Conservation (phyloP, 2,113 vertebrate genomes). For the Pteronura brasiliensis region DNA sequence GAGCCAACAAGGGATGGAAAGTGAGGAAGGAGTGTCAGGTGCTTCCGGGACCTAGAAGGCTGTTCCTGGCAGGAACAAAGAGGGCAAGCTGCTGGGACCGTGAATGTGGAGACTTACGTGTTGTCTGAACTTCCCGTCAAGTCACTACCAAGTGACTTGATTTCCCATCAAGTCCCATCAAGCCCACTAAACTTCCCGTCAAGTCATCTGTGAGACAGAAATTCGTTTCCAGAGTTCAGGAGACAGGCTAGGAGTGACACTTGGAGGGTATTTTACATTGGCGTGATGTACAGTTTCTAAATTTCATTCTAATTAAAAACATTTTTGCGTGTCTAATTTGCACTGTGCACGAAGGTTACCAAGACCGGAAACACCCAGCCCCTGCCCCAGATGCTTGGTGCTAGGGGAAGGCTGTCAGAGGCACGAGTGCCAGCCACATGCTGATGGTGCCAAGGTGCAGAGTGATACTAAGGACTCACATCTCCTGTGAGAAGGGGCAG, state of each 20-base stretch:
- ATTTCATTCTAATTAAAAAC: not conserved
- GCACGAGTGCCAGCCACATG: fast-evolving
- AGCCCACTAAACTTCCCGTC: not conserved
- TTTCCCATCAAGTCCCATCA: too few relatives aligned
- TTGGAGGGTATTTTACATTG: too few relatives aligned
- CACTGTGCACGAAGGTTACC: not conserved
- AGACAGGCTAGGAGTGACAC: not conserved
- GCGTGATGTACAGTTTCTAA: not conserved
- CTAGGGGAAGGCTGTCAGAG: not conserved
- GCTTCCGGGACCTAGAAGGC: not conserved
- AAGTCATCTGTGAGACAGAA: not conserved
- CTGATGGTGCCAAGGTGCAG: not conserved
- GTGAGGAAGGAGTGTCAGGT: not conserved
- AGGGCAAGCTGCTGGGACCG: not conserved
- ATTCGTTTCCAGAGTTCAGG: not conserved
- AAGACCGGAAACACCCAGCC: not conserved
- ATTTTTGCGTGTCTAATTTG: not conserved
- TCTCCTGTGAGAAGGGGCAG: not conserved
- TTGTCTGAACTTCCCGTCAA: not conserved
- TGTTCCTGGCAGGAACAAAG: not conserved
- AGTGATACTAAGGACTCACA: not conserved
- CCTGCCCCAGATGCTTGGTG: not conserved
- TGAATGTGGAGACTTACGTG: fast-evolving
- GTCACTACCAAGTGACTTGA: too few relatives aligned
- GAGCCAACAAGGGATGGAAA: not conserved